phyloP scores from a whole-genome alignment of 1,140 invertebrate genomes.

The Calliopsis andreniformis region DNA sequence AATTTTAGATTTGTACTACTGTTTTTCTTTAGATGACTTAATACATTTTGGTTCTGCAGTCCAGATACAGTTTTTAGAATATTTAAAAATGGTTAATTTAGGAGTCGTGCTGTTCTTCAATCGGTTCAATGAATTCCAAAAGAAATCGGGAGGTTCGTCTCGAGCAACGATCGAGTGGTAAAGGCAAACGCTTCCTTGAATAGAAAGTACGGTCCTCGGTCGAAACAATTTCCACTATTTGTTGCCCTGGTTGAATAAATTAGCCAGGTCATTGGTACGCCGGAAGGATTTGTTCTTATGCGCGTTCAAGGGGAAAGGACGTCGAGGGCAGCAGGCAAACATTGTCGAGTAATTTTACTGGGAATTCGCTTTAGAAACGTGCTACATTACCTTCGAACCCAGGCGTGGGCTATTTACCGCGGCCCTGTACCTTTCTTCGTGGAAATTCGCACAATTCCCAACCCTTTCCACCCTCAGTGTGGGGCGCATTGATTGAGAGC shows the following conservation, averaged over 20 bases:
- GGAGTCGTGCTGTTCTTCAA: too few relatives aligned
- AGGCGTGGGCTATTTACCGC: background rate
- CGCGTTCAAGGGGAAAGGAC: constrained; percentile 7
- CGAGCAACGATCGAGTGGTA: too few relatives aligned
- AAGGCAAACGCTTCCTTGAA: background rate
- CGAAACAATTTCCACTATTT: background rate
- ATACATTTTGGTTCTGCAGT: too few relatives aligned
- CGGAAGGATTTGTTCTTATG: background rate
- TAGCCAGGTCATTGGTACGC: background rate
- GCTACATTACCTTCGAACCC: background rate
- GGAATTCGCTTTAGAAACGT: constrained; percentile 19
- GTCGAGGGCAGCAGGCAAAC: constrained; percentile 16
- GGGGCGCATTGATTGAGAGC: background rate
- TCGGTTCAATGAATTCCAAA: too few relatives aligned
- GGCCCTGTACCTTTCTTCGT: constrained; percentile 1
- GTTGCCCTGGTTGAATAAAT: constrained; percentile 1
- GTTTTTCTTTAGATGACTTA: too few relatives aligned
- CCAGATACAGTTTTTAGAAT: too few relatives aligned
- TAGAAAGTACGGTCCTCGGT: too few relatives aligned
- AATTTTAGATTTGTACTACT: too few relatives aligned
- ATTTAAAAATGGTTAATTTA: too few relatives aligned
- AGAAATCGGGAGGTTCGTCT: too few relatives aligned
- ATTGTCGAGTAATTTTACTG: constrained; percentile 30
- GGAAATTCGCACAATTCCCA: constrained; percentile 23
- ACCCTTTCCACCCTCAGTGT: constrained; percentile 17